Conservation (phyloP, 2,113 vertebrate species). For the Quiscalus mexicanus region DNA sequence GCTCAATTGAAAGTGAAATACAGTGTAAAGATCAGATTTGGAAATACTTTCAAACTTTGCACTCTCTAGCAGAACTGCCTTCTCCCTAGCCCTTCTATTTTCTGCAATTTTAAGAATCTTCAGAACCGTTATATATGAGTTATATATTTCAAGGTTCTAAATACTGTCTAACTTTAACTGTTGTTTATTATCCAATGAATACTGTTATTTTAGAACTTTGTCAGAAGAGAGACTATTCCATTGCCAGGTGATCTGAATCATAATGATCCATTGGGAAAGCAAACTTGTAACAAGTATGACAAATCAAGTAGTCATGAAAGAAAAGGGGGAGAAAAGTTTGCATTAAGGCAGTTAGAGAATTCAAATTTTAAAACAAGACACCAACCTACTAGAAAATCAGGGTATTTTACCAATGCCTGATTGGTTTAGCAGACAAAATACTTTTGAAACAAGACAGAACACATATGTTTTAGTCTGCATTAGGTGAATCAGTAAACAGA, state of each 20-base stretch:
- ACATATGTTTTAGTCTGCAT: not conserved
- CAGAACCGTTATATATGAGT: not conserved
- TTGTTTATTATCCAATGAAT: not conserved
- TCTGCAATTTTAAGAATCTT: not conserved
- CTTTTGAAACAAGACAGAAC: not conserved
- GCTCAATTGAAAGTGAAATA: not conserved
- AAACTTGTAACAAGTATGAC: not conserved
- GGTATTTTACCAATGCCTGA: not conserved
- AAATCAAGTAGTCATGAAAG: not conserved
- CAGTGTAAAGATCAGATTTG: not conserved
- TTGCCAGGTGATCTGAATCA: not conserved
- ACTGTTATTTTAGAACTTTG: not conserved
- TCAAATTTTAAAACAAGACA: not conserved
- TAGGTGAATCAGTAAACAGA: not conserved
- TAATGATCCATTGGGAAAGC: not conserved
- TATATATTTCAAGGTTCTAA: not conserved
- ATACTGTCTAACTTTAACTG: not conserved
- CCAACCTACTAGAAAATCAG: not conserved
- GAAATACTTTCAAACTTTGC: not conserved
- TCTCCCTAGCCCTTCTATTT: not conserved
- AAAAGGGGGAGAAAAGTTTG: rapidly evolving
- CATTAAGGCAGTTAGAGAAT: not conserved
- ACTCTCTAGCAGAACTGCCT: not conserved
- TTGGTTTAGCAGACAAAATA: not conserved
- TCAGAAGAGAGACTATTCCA: not conserved